Percentiles rank a stretch among this genome's conserved stretches.
Evolutionary conservation across 2,797 vertebrate genomes (phyloP).

Genomic region (Remorina albescens): DNA sequence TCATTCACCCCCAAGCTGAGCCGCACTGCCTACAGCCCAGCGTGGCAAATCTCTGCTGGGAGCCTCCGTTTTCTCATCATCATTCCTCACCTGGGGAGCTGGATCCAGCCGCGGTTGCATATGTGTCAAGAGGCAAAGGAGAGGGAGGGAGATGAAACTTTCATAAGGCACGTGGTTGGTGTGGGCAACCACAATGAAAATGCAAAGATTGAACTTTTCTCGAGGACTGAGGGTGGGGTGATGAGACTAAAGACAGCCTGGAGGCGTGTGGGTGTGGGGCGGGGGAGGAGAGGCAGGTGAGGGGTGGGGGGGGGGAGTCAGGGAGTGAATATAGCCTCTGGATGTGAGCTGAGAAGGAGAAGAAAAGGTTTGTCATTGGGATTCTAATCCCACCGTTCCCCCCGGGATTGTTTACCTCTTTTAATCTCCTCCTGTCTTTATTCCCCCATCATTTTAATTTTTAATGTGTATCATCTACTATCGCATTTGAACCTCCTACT

Average conservation of each 20-base stretch:
- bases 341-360: conserved; percentile 46
- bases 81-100: conserved; percentile 78
- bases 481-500: conserved; percentile 40
- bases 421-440: conserved; percentile 52
- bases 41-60: conserved; percentile 67
- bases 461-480: conserved; percentile 35
- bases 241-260: conserved; percentile 64
- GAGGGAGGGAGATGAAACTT: conserved; percentile 72
- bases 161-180: conserved; percentile 68
- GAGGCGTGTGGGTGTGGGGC: conserved; percentile 36
- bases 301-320: conserved; percentile 21
- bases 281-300: conserved; percentile 14
- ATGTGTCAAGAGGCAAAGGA: conserved; percentile 42
- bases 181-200: conserved; percentile 76
- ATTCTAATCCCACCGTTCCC: conserved; percentile 52
- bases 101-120: conserved; percentile 61
- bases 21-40: conserved; percentile 35
- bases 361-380: conserved; percentile 41
- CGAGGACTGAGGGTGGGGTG: conserved; percentile 55
- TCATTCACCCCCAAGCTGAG: conserved; percentile 60
- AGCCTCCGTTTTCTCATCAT: conserved; percentile 75
- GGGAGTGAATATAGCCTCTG: conserved; percentile 49
- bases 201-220: conserved; percentile 82
- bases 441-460: conserved; percentile 37
- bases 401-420: conserved; percentile 47